These are phyloP conservation scores for Parnassius orleans DNA, from an alignment of 2,888 invertebrate species.

Conservation along the genomic window DNA sequence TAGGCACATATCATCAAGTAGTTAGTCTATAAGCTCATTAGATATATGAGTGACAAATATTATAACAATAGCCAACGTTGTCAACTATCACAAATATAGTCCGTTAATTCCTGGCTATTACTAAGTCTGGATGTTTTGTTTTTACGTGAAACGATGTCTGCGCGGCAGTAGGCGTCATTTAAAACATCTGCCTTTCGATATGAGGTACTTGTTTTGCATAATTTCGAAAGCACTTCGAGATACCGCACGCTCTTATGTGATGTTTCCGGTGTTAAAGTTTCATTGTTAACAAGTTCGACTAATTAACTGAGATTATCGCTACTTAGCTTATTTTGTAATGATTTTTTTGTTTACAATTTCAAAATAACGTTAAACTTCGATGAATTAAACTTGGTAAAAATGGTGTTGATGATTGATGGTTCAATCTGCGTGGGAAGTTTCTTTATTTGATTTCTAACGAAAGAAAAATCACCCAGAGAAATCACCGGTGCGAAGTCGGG, in stretches of 20 bases:
- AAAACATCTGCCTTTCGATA: constrained; percentile 42
- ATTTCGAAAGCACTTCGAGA: constrained; percentile 29
- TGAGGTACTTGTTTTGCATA: constrained; percentile 42
- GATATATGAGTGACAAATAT: too few species aligned
- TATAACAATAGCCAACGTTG: neutral
- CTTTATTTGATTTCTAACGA: too few species aligned
- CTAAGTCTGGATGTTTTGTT: neutral
- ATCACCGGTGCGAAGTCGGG: too few species aligned
- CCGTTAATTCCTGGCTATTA: neutral
- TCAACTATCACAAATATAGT: neutral
- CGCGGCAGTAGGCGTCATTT: constrained; percentile 34
- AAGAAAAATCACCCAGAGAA: too few species aligned
- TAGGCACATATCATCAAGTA: too few species aligned
- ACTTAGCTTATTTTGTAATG: constrained; percentile 2
- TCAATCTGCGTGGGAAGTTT: too few species aligned
- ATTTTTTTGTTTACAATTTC: neutral
- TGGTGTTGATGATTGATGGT: too few species aligned
- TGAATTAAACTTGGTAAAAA: too few species aligned
- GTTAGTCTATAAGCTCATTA: too few species aligned
- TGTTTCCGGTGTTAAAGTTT: constrained; percentile 9
- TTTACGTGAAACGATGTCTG: constrained; percentile 27
- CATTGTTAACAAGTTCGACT: constrained; percentile 3
- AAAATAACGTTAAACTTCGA: too few species aligned
- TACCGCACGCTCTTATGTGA: constrained; percentile 16
- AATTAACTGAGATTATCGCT: constrained; percentile 5